These are phyloP conservation scores for Octodonta nipae DNA, from an alignment of 2,888 invertebrate genomes.

Conservation along the genomic window DNA sequence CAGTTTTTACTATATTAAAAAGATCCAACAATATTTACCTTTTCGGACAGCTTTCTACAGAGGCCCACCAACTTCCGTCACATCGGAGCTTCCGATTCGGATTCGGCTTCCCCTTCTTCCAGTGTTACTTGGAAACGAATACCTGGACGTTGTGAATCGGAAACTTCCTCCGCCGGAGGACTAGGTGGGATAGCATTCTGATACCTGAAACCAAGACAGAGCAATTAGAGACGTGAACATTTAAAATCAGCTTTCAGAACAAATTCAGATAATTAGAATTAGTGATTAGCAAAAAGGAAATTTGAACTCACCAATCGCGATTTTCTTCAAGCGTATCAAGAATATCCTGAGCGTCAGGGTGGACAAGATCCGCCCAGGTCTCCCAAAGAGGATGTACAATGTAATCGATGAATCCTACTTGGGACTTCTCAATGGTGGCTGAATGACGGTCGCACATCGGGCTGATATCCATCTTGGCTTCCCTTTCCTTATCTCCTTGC, in stretches of 20 bases:
- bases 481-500: slow-evolving; percentile 92
- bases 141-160: slow-evolving; percentile 41
- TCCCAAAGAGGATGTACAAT: slow-evolving; percentile 99
- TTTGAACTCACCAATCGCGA: slow-evolving; percentile 72
- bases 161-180: slow-evolving; percentile 59
- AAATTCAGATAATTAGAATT: too few species aligned
- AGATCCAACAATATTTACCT: too few species aligned
- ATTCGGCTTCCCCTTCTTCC: slow-evolving; percentile 51
- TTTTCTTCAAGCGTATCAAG: slow-evolving; percentile 96
- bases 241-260: too few species aligned
- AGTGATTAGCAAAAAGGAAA: too few species aligned
- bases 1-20: too few species aligned
- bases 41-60: slow-evolving; percentile 80
- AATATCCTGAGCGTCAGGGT: slow-evolving; percentile 97
- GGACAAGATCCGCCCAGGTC: slow-evolving; percentile 98
- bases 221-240: too few species aligned
- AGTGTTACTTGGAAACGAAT: slow-evolving; percentile 64
- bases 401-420: slow-evolving; percentile 99
- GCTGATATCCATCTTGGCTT: slow-evolving; percentile 90
- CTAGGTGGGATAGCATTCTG: slow-evolving; percentile 84
- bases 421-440: slow-evolving; percentile 94
- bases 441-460: slow-evolving; percentile 98
- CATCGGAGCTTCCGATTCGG: slow-evolving; percentile 54
- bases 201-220: slow-evolving; percentile 17
- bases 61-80: slow-evolving; percentile 87